Base-by-base conservation (phyloP, 2,113 vertebrate genomes). In the Etia nguti region DNA sequence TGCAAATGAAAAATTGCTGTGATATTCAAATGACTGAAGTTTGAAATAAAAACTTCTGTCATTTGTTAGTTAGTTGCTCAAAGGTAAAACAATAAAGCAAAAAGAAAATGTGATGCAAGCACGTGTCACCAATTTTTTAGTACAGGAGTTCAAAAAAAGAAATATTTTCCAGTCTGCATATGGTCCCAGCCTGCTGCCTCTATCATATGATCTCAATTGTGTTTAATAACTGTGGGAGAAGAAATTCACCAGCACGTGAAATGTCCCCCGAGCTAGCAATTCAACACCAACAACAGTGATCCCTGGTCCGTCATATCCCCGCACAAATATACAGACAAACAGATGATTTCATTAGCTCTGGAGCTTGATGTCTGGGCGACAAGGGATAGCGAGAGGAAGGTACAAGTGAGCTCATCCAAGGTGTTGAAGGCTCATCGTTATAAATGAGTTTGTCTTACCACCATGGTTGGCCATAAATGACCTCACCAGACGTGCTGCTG, bases 401-500 rank as follows among this genome's bases (percentile, higher is more conserved):
- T 84, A 88, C 88, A 79, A 88, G 94, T 97, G 97, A 97, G 95
- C 96, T 97, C 96, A 96, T 90, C 83, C 88, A 56, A 96, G 82
- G 95, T 94, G 95, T 96, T 97, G 97, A 97, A 96, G 95, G 93
- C 94, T 94, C 93, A 82, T 62, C 3, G 80, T 97, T 97, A 97
- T 97, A 97, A 97, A 98, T 96, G 96, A 96, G 96, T 95, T 90
- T 91, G 93, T 95, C 89, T 82, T 95, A 94, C 91, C 95, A 95
- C 95, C 96, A 92, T 89, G 96, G 96, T 96, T 84, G 94, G 96
- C 96, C 96, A 97, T 97, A 96, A 96, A 96, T 97, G 97, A 97
- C 96, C 97, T 99, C 98, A 97, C 92, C 96, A 97, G 96, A 96
- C 96, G 70, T 96, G 96, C 96, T 96, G 95, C 96, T 96, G 95